Percentiles rank a stretch among this genome's conserved stretches.
These are phyloP conservation scores for Phania funesta DNA, from an alignment of 2,888 invertebrate genomes.

Conservation along the genomic window DNA sequence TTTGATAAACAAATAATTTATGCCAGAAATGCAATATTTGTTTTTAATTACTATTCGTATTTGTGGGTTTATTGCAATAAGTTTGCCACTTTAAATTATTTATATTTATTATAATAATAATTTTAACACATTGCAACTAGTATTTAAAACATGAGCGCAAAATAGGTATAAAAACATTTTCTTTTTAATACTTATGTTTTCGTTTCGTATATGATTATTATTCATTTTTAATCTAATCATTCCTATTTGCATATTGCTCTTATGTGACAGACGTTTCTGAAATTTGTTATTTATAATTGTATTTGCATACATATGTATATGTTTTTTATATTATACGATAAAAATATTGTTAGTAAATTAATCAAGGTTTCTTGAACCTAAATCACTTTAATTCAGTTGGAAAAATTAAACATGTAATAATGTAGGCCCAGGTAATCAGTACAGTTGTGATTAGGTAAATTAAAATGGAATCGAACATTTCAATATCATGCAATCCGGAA, in stretches of 20 bases:
- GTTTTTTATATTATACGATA: no score
- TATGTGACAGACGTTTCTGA: background rate
- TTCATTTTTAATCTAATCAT: slow-evolving; percentile 2
- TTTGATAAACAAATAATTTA: slow-evolving; percentile 31
- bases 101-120: slow-evolving; percentile 14
- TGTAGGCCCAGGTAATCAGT: background rate
- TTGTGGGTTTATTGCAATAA: background rate
- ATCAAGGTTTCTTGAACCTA: slow-evolving; percentile 48
- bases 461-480: background rate
- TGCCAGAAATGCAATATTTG: slow-evolving; percentile 52
- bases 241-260: slow-evolving; percentile 3
- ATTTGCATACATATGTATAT: no score
- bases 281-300: slow-evolving; percentile 3
- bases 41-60: background rate
- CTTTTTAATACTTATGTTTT: slow-evolving; percentile 9
- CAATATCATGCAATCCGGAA: slow-evolving; percentile 23
- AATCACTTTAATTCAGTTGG: background rate
- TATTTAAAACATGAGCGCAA: background rate
- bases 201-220: slow-evolving; percentile 14
- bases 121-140: background rate
- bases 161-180: background rate
- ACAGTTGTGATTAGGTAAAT: background rate
- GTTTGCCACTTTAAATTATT: slow-evolving; percentile 4
- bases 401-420: slow-evolving; percentile 10
- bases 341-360: background rate